phyloP scores from a whole-genome alignment of 2,113 vertebrate genomes.

The Axis porcinus region DNA sequence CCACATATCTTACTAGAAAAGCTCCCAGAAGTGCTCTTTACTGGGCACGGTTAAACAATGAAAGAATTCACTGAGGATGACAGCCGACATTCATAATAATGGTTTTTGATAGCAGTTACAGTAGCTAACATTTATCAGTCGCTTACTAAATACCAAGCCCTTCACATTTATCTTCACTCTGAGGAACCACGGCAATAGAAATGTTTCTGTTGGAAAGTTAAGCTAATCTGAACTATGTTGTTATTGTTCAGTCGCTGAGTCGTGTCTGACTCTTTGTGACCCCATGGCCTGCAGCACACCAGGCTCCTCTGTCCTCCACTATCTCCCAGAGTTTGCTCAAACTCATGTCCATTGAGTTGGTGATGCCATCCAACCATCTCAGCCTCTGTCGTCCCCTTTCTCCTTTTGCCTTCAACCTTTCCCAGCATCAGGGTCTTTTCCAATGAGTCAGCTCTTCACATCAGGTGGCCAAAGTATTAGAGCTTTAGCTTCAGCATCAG shows the following conservation, averaged over 20 bases:
- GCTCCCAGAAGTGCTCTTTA: background rate
- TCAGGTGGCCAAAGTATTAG: background rate
- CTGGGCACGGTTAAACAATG: background rate
- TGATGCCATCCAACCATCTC: background rate
- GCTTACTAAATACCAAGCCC: background rate
- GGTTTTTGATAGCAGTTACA: background rate
- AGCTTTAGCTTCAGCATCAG: background rate
- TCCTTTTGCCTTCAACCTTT: background rate
- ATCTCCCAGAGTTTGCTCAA: background rate
- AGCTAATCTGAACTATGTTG: background rate
- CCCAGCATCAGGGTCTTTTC: background rate
- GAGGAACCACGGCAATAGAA: background rate
- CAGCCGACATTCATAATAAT: background rate
- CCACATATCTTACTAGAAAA: background rate
- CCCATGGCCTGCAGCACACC: background rate
- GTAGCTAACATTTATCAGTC: background rate
- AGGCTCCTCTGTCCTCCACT: background rate
- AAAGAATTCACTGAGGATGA: background rate
- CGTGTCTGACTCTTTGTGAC: accelerated
- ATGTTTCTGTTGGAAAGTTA: background rate
- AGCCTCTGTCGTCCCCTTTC: background rate
- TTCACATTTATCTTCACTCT: background rate
- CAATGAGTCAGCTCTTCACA: background rate
- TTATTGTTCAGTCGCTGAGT: background rate
- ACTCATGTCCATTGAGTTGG: background rate